phyloP scores from a whole-genome alignment of 2,888 invertebrate species.

The Limnephilus auricula region DNA sequence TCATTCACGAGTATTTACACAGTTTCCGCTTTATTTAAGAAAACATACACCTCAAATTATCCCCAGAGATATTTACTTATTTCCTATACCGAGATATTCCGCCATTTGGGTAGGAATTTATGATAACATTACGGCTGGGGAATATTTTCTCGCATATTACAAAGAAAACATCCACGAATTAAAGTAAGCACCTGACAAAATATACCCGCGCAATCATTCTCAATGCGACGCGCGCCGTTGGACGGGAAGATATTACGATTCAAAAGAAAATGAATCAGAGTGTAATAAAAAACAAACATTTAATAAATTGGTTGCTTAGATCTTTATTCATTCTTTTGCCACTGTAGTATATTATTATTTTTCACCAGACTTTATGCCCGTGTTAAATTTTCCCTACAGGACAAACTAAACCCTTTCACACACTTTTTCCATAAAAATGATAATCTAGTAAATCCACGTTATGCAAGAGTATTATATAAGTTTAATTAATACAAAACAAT shows the following conservation, averaged over 20 bases:
- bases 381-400: too few species aligned
- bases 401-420: too few species aligned
- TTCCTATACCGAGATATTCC: background rate
- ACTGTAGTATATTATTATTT: too few species aligned
- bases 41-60: background rate
- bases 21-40: background rate
- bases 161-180: background rate
- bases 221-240: background rate
- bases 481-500: too few species aligned
- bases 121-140: background rate
- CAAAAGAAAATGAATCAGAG: background rate
- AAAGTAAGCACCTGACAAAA: background rate
- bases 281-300: background rate
- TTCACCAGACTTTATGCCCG: too few species aligned
- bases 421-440: too few species aligned
- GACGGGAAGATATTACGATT: background rate
- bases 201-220: background rate
- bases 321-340: background rate
- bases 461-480: too few species aligned
- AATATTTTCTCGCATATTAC: slow-evolving; percentile 10
- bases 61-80: background rate
- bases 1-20: too few species aligned
- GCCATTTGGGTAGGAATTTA: background rate
- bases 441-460: too few species aligned
- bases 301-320: background rate